Percentiles rank a stretch among this genome's conserved stretches.
phyloP scores from a whole-genome alignment of 2,797 vertebrate genomes.

The Denticeps clupeoides region DNA sequence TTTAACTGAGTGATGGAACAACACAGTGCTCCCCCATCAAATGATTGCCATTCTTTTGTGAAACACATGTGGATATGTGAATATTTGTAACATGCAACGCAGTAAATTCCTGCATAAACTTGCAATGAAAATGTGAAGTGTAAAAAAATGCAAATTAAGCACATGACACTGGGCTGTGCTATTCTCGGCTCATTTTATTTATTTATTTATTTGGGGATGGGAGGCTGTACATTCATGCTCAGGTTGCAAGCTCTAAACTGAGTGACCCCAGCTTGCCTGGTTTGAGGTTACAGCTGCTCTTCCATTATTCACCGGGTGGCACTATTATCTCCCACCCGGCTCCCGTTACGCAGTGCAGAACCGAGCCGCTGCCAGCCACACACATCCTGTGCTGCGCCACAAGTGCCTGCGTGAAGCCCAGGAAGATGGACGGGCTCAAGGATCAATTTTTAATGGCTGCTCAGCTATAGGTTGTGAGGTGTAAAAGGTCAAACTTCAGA shows the following conservation, averaged over 20 bases:
- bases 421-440: slow-evolving; percentile 16
- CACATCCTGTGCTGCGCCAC: slow-evolving; percentile 14
- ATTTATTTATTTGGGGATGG: neutral
- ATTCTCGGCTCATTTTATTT: too few relatives aligned
- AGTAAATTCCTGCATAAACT: too few relatives aligned
- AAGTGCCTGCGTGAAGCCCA: slow-evolving; percentile 21
- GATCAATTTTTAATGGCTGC: slow-evolving; percentile 26
- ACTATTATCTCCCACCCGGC: slow-evolving; percentile 50
- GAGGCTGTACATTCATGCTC: slow-evolving; percentile 29
- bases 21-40: too few relatives aligned
- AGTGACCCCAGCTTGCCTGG: slow-evolving; percentile 46
- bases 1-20: too few relatives aligned
- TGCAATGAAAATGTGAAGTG: too few relatives aligned
- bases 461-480: slow-evolving; percentile 12
- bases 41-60: too few relatives aligned
- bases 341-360: slow-evolving; percentile 48
- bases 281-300: slow-evolving; percentile 59
- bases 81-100: too few relatives aligned
- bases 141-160: too few relatives aligned
- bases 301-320: slow-evolving; percentile 65
- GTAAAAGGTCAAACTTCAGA: slow-evolving; percentile 16
- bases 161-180: too few relatives aligned
- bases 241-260: slow-evolving; percentile 46
- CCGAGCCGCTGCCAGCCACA: slow-evolving; percentile 10
- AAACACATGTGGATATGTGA: too few relatives aligned